These are phyloP conservation scores for Rhabditophanes sp. DNA, from an alignment of 2,888 invertebrate genomes.

Conservation along the genomic window DNA sequence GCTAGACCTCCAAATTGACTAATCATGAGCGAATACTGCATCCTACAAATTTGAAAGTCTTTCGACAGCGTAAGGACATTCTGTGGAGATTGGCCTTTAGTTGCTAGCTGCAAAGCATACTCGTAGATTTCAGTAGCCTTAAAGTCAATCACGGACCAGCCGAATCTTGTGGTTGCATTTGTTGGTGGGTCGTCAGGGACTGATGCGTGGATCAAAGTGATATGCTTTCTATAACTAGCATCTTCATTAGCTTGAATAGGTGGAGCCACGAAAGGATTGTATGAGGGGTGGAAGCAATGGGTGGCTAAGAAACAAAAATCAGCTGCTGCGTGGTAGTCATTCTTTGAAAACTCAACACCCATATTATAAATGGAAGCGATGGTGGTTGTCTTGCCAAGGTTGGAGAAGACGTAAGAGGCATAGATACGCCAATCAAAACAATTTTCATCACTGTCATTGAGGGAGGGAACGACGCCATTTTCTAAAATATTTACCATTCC, in stretches of 20 bases:
- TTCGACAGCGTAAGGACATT: slow-evolving; percentile 17
- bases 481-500: too few relatives aligned
- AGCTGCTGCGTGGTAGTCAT: slow-evolving; percentile 71
- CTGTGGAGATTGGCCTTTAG: slow-evolving; percentile 7
- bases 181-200: slow-evolving; percentile 29
- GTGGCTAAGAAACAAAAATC: slow-evolving; percentile 92
- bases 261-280: not conserved
- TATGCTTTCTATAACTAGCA: slow-evolving; percentile 19
- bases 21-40: slow-evolving; percentile 30
- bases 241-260: slow-evolving; percentile 13
- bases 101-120: slow-evolving; percentile 23
- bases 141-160: slow-evolving; percentile 32
- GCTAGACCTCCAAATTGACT: slow-evolving; percentile 33
- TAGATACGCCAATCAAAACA: too few relatives aligned
- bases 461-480: too few relatives aligned
- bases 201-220: slow-evolving; percentile 30
- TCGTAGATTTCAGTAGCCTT: slow-evolving; percentile 42
- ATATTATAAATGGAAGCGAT: too few relatives aligned
- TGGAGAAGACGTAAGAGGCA: too few relatives aligned
- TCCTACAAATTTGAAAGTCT: slow-evolving; percentile 19
- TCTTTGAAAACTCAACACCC: too few relatives aligned
- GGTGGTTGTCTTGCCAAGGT: too few relatives aligned
- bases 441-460: too few relatives aligned
- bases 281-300: slow-evolving; percentile 6
- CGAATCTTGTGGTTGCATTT: slow-evolving; percentile 10